Base-by-base conservation (phyloP, 2,113 vertebrate species). In the Hirundichthys speculiger region DNA sequence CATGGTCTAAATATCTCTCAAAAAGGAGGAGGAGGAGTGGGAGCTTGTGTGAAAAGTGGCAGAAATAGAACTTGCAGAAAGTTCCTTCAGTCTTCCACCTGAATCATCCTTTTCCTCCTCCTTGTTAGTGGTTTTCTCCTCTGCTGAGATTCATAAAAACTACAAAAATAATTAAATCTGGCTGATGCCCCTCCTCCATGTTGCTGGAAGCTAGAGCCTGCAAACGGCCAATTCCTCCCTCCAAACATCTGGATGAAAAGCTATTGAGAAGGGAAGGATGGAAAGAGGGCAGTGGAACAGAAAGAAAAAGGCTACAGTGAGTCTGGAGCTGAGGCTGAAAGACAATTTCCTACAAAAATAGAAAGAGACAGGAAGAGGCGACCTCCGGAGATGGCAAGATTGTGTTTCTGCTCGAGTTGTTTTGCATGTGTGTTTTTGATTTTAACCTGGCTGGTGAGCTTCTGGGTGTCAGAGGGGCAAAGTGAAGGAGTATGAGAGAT, bases 211-310 rank as follows among this genome's bases (percentile, higher is more conserved):
- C 71, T 78, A 64, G 62, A 67, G 72, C 79, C 77, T 65, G 51
- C 20, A 80, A 73, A 71, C n/a, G 34, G 65, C 70, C 79, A 83
- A 74, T 80, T 71, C 77, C 79, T 65, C 64, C 63, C 52, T 74
- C 38, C 67, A 57, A 58, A 79, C 77, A 87, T 74, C 69, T 86
- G 72, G 64, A 73, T 77, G 73, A 73, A 45, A 39, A 48, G 64
- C 80, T 60, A 66, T 77, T 76, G 54, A 63, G 16, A 20, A 34
- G n/a, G 25, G 38, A 51, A n/a, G 64, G 53, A 73, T 67, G 93
- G 90, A 90, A 38, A 14, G 15, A 51, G 48, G 20, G 24, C 51
- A 9, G 45, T 10, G 45, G n/a, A 40, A n/a, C 53, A 15, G 12
- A 43, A 16, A 16, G 43, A 42, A 24, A 18, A 11, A 20, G 10